A percentile compares a stretch with the other conserved stretches of the same genome.
phyloP scores from a whole-genome alignment of 2,797 vertebrate species.

The Gobionotothen gibberifrons region DNA sequence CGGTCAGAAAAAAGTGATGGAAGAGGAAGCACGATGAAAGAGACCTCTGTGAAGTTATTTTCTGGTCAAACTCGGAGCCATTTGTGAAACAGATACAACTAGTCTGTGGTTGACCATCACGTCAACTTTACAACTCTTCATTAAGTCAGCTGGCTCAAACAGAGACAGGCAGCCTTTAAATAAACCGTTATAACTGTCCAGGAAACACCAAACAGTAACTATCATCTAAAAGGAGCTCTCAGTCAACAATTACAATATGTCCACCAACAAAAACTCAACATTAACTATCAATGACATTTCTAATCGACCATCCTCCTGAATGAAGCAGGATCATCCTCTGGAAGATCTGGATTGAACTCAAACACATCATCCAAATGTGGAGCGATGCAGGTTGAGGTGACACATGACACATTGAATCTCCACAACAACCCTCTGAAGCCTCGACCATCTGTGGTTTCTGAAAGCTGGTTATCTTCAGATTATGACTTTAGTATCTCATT shows the following conservation, averaged over 20 bases:
- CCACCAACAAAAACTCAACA: not conserved
- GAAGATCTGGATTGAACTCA: conserved; percentile 50
- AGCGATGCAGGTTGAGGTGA: not conserved
- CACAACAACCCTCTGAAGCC: too few relatives aligned
- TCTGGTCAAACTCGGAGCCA: not conserved
- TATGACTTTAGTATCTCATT: not conserved
- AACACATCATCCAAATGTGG: conserved; percentile 1
- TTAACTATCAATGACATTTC: not conserved
- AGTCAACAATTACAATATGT: not conserved
- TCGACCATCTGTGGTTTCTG: not conserved
- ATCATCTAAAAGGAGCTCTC: not conserved
- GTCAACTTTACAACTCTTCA: not conserved
- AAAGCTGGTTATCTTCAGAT: not conserved
- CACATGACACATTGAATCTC: not conserved
- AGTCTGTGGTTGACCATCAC: not conserved
- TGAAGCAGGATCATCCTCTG: conserved; percentile 11
- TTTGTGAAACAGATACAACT: not conserved
- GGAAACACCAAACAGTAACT: not conserved
- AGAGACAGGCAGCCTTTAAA: not conserved
- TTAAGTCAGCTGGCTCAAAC: not conserved
- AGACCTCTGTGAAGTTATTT: not conserved
- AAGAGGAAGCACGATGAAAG: conserved; percentile 46
- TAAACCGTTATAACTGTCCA: not conserved
- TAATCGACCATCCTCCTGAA: not conserved
- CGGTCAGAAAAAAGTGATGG: conserved; percentile 35